Evolutionary conservation across 2,113 vertebrate genomes (phyloP), one percentile per base, ranked within the genome.

Genomic region (Epinephelus lanceolatus): DNA sequence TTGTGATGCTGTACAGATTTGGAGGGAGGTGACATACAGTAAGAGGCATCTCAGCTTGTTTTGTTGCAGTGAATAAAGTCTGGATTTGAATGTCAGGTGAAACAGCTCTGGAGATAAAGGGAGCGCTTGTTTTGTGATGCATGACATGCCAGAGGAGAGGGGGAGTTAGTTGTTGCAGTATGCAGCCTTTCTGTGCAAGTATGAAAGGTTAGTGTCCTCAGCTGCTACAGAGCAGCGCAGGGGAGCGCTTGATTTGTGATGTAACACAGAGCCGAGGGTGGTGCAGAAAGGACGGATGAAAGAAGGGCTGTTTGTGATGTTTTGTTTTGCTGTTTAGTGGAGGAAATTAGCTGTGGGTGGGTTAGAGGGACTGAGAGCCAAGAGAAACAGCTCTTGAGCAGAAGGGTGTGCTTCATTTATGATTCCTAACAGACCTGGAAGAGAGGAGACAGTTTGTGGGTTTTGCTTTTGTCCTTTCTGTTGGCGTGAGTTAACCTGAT

Each of bases 201-300:
- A 15, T 6, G 3, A 23, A 57, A 42, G 14, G 40, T 6, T 18
- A 27, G 45, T 3, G 4, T 67, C 14, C 10, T 67, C n/a, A 67
- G 7, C 45, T 18, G 65, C 23, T 25, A 47, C 23, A 27, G 45
- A 25, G 47, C n/a, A 18, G 56, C n/a, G 45, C 27, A 23, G 30
- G 42, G 18, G 55, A 42, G 66, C 42, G 65, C 70, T 83, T 75
- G 75, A n/a, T 53, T 63, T 75, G 47, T 33, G 71, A 27, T 59
- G 12, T 40, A 7, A 23, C 13, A 51, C 7, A 27, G 69, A 69
- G 55, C 51, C 11, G 23, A 6, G 17, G 18, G 66, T 14, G 33
- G 42, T 45, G 42, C 2, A 45, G 42, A 3, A 10, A 10, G 42
- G 42, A 45, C 4, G 14, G 14, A 17, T 14, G 49, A 17, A 17